These are phyloP conservation scores for Heterodera carotae DNA, from an alignment of 1,140 invertebrate species.

Conservation along the genomic window DNA sequence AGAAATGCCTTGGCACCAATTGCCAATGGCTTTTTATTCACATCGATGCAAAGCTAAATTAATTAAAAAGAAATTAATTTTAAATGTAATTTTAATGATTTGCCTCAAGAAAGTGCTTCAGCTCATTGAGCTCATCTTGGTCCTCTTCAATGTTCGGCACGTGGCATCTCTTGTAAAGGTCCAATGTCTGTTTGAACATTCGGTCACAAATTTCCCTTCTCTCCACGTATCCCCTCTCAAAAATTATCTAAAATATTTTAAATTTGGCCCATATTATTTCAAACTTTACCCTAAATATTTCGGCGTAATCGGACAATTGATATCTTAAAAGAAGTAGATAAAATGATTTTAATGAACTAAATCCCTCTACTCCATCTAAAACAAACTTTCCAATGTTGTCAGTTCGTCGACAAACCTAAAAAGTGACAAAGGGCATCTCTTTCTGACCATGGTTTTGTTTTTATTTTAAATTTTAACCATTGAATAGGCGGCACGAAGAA, in stretches of 20 bases:
- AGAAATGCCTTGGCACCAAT: constrained; percentile 16
- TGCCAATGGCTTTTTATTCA: constrained; percentile 17
- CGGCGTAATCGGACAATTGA: constrained; percentile 50
- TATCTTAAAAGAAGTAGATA: constrained; percentile 5
- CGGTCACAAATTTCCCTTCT: constrained; percentile 55
- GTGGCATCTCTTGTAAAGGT: constrained; percentile 61
- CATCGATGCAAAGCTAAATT: not conserved
- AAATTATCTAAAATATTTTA: constrained; percentile 28
- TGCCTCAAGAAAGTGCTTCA: constrained; percentile 32
- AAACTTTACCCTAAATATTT: constrained; percentile 50
- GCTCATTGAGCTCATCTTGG: constrained; percentile 7
- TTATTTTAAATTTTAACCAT: constrained; percentile 49
- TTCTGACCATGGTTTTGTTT: too few relatives aligned
- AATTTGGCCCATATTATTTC: not conserved
- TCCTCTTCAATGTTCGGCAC: constrained; percentile 45
- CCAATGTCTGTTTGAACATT: constrained; percentile 44
- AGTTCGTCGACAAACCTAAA: constrained; percentile 56
- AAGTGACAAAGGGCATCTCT: not conserved
- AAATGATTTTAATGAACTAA: not conserved
- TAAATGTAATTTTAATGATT: too few relatives aligned
- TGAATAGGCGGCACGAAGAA: constrained; percentile 55
- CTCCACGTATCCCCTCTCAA: constrained; percentile 44
- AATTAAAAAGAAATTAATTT: too few relatives aligned
- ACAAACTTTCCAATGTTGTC: constrained; percentile 51
- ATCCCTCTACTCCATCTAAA: not conserved